phyloP scores from a whole-genome alignment of 2,888 invertebrate genomes.

The Piscicola geometra region DNA sequence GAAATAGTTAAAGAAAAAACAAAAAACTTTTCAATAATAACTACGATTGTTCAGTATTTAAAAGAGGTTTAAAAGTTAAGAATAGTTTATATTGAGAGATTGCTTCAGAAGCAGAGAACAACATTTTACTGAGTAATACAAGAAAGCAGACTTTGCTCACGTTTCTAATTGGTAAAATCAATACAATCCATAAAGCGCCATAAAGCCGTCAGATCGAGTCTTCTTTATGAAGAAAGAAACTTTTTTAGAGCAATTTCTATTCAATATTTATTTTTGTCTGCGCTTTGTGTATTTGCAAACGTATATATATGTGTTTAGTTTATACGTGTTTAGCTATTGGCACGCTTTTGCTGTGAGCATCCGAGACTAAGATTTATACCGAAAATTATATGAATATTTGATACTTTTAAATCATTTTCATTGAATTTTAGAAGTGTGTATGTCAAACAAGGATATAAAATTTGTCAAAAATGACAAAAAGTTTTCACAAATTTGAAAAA shows the following conservation, averaged over 20 bases:
- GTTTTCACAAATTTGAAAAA: too few species aligned
- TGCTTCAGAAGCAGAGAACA: too few species aligned
- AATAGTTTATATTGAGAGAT: too few species aligned
- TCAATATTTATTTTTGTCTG: constrained; percentile 10
- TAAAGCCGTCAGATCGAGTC: constrained; percentile 14
- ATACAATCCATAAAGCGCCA: constrained; percentile 8
- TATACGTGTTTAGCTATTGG: neutral
- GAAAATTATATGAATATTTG: neutral
- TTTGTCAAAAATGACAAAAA: too few species aligned
- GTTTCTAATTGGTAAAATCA: constrained; percentile 14
- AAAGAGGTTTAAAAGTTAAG: too few species aligned
- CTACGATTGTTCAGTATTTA: too few species aligned
- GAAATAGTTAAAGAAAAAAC: too few species aligned
- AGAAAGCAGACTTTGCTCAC: neutral
- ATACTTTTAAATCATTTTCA: constrained; percentile 5
- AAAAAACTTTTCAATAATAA: too few species aligned
- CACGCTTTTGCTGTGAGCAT: neutral
- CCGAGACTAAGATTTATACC: neutral
- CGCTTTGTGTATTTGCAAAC: neutral
- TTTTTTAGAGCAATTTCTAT: constrained; percentile 13
- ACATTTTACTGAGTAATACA: neutral
- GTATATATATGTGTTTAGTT: too few species aligned
- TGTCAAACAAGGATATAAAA: too few species aligned
- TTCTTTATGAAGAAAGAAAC: neutral
- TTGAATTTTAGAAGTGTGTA: too few species aligned